These are phyloP conservation scores for Xiphias gladius DNA, from an alignment of 2,113 vertebrate genomes.

Conservation along the genomic window DNA sequence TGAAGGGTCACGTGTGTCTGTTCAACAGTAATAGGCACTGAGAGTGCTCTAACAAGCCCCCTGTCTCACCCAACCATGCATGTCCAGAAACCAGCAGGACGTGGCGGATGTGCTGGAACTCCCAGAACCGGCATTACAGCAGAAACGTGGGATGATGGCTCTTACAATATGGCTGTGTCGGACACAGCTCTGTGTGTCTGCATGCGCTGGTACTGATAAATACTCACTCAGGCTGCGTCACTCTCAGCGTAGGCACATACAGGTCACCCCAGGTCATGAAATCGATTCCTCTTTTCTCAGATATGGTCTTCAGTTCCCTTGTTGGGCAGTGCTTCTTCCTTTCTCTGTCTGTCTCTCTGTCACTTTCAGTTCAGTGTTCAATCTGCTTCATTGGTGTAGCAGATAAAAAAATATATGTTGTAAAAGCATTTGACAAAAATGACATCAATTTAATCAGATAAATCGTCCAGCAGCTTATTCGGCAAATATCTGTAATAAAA, in stretches of 20 bases:
- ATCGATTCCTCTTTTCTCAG: not conserved
- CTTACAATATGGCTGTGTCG: conserved; percentile 6
- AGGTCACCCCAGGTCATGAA: conserved; percentile 18
- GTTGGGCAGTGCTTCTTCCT: not conserved
- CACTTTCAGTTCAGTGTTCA: not conserved
- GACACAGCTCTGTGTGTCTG: conserved; percentile 49
- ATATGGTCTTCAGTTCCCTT: not conserved
- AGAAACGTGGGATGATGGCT: conserved; percentile 27
- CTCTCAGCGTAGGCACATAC: not conserved
- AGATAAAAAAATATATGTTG: not conserved
- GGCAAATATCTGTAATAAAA: not conserved
- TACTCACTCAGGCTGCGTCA: conserved; percentile 22
- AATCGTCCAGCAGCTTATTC: not conserved
- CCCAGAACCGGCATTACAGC: conserved; percentile 57
- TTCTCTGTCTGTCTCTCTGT: not conserved
- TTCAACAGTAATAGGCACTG: conserved; percentile 55
- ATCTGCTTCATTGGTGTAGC: not conserved
- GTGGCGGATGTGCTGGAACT: conserved; percentile 64
- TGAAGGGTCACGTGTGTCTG: conserved; percentile 51
- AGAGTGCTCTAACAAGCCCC: conserved; percentile 48
- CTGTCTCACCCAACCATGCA: conserved; percentile 24
- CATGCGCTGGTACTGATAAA: conserved; percentile 66
- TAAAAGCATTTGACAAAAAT: not conserved
- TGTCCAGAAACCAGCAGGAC: conserved; percentile 30
- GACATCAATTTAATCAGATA: not conserved